Percentiles rank a stretch among this genome's conserved stretches.
Evolutionary conservation across 2,888 invertebrate genomes (phyloP).

Genomic region (Tubulanus polymorphus): DNA sequence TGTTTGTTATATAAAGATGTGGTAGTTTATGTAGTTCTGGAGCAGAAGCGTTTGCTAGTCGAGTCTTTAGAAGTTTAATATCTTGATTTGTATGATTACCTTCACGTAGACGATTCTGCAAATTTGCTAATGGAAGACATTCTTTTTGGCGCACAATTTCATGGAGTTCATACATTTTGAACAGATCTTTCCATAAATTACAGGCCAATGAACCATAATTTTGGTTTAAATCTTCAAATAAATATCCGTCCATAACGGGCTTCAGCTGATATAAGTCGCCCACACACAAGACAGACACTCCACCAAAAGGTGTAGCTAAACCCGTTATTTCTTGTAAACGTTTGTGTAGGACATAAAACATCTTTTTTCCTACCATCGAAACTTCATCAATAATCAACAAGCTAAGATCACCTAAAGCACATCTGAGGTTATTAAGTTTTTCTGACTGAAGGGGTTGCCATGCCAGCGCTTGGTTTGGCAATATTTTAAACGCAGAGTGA

Average conservation of each 20-base stretch:
- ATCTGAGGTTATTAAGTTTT: neutral
- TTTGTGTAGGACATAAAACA: constrained; percentile 21
- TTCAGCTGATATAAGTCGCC: constrained; percentile 21
- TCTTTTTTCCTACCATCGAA: constrained; percentile 21
- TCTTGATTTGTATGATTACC: constrained; percentile 20
- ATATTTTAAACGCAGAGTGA: constrained; percentile 3
- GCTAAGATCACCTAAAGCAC: constrained; percentile 9
- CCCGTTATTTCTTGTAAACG: constrained; percentile 21
- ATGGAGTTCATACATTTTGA: constrained; percentile 20
- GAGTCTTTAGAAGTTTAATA: constrained; percentile 13
- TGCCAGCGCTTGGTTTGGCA: neutral
- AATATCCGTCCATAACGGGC: constrained; percentile 22
- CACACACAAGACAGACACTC: constrained; percentile 20
- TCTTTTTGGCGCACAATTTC: constrained; percentile 24
- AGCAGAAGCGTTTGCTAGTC: constrained; percentile 1
- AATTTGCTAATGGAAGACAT: constrained; percentile 20
- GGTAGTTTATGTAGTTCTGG: neutral
- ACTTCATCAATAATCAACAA: constrained; percentile 24
- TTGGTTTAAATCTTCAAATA: constrained; percentile 11
- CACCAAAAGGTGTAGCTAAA: constrained; percentile 19
- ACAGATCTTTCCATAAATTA: constrained; percentile 21
- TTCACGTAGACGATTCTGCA: constrained; percentile 23
- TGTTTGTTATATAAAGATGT: constrained; percentile 3
- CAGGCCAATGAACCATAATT: constrained; percentile 17
- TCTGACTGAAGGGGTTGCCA: neutral